Conservation (phyloP, 2,797 vertebrate genomes). For the Nothura maculosa region DNA sequence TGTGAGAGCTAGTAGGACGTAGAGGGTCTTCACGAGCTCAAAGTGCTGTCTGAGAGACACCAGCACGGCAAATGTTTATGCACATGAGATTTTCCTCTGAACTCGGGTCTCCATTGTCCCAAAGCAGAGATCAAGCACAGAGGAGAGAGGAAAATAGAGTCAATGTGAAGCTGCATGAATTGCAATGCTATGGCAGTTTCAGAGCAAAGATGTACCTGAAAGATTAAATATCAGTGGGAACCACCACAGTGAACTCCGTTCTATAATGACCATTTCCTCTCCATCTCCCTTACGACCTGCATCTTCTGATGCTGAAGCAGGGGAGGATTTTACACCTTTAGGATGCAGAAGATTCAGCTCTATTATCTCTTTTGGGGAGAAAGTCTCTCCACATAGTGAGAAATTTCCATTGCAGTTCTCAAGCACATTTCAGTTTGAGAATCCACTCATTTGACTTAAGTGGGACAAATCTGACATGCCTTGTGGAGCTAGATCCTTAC, state of each 20-base stretch:
- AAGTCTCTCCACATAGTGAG: background rate
- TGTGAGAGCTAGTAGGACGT: background rate
- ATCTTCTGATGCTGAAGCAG: background rate
- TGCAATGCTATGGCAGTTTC: background rate
- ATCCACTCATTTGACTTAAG: conserved; percentile 25
- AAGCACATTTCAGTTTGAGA: conserved; percentile 42
- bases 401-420: conserved; percentile 25
- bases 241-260: background rate
- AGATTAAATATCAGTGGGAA: background rate
- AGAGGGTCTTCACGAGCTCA: background rate
- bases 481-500: conserved; percentile 11
- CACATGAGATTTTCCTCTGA: background rate
- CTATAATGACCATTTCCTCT: background rate
- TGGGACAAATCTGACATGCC: conserved; percentile 40
- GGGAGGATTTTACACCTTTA: conserved; percentile 6
- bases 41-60: background rate
- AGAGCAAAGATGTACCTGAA: conserved; percentile 4
- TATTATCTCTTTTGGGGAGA: background rate
- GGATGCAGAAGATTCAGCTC: background rate
- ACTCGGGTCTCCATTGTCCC: background rate
- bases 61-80: background rate
- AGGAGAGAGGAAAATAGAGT: background rate
- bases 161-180: background rate
- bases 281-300: background rate
- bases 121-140: background rate